phyloP scores from a whole-genome alignment of 2,888 invertebrate genomes.

The Mylabris sibirica region DNA sequence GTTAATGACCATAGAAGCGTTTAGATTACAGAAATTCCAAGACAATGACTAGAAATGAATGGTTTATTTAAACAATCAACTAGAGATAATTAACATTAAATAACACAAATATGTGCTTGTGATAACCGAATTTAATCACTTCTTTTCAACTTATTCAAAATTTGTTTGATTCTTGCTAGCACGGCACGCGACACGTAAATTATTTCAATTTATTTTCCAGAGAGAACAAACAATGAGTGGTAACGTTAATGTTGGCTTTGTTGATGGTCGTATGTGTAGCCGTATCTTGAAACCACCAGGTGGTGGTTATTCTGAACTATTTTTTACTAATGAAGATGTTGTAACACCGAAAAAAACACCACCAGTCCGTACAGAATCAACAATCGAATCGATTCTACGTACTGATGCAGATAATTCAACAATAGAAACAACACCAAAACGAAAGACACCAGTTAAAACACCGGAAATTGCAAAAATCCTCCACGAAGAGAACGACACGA shows the following conservation, averaged over 20 bases:
- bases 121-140: too few species aligned
- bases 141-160: too few species aligned
- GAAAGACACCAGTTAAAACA: not conserved
- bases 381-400: slow-evolving; percentile 16
- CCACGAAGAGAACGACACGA: not conserved
- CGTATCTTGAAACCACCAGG: slow-evolving; percentile 21
- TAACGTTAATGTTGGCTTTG: slow-evolving; percentile 7
- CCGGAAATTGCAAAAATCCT: not conserved
- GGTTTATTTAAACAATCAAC: not conserved
- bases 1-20: not conserved
- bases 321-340: slow-evolving; percentile 15
- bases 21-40: not conserved
- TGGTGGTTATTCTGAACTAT: slow-evolving; percentile 21
- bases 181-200: too few species aligned
- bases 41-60: not conserved
- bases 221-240: slow-evolving; percentile 19
- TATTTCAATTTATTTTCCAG: not conserved
- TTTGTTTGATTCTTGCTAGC: too few species aligned
- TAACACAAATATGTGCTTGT: not conserved
- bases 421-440: not conserved
- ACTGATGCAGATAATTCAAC: not conserved
- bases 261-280: slow-evolving; percentile 19
- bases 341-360: slow-evolving; percentile 16
- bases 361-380: slow-evolving; percentile 10
- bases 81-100: not conserved